Percentiles rank a stretch among this genome's conserved stretches.
Conservation (phyloP, 2,113 vertebrate species). For the Panurus biarmicus region DNA sequence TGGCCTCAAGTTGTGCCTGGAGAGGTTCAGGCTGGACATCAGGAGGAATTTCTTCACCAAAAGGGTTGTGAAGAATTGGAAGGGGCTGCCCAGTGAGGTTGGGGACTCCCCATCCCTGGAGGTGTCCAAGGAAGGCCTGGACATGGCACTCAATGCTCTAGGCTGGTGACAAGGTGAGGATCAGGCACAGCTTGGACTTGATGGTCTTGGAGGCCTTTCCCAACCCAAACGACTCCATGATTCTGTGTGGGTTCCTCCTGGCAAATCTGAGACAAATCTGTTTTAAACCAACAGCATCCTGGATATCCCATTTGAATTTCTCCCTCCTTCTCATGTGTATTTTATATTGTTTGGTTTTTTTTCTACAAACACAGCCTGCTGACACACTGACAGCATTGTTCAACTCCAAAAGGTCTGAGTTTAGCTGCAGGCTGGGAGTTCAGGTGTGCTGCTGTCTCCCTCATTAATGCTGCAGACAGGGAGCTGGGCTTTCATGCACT, state of each 20-base stretch:
- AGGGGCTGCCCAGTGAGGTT: neutral
- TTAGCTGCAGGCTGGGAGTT: neutral
- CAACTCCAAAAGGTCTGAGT: neutral
- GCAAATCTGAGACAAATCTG: neutral
- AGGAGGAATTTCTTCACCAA: neutral
- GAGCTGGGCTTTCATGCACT: neutral
- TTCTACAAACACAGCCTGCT: neutral
- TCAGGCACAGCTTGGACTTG: rapidly evolving
- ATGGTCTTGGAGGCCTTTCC: neutral
- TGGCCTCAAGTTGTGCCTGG: neutral
- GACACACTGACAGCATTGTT: neutral
- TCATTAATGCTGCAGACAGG: neutral
- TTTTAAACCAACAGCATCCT: neutral
- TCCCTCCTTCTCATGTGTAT: neutral
- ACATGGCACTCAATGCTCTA: neutral
- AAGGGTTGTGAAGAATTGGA: neutral
- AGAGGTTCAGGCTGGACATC: neutral
- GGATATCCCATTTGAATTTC: neutral
- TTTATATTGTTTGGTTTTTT: neutral
- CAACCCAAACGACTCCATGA: neutral
- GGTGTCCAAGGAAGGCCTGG: neutral
- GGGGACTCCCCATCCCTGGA: neutral
- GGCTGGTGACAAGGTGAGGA: neutral
- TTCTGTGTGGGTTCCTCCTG: neutral
- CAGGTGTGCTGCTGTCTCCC: neutral